Evolutionary conservation across 2,113 vertebrate species (phyloP).

Genomic region (Salvelinus alpinus): DNA sequence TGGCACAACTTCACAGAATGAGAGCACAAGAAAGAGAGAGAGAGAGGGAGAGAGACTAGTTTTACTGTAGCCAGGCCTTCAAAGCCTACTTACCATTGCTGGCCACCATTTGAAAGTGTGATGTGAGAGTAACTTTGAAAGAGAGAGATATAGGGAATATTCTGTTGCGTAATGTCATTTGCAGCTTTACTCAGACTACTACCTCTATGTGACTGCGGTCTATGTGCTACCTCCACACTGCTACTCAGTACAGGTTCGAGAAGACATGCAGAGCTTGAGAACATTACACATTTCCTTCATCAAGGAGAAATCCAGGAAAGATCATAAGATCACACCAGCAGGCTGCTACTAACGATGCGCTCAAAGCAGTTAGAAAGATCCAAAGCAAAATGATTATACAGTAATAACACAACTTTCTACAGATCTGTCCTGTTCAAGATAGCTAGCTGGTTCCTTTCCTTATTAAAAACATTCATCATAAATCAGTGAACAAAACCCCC

Average conservation of each 20-base stretch:
- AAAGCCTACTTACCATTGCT: slow-evolving; percentile 48
- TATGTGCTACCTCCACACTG: background rate
- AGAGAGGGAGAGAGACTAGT: slow-evolving; percentile 36
- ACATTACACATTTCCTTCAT: slow-evolving; percentile 47
- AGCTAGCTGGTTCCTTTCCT: slow-evolving; percentile 40
- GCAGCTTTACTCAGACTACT: background rate
- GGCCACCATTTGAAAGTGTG: slow-evolving; percentile 28
- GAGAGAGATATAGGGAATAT: slow-evolving; percentile 32
- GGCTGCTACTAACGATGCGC: slow-evolving; percentile 49
- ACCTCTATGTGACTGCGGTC: background rate
- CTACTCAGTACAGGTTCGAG: background rate
- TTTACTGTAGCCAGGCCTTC: slow-evolving; percentile 43
- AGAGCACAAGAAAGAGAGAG: slow-evolving; percentile 3
- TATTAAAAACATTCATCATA: slow-evolving; percentile 40
- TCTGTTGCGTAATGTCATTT: background rate
- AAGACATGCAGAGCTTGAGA: background rate
- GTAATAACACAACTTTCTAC: too few relatives aligned
- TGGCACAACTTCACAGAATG: slow-evolving; percentile 57
- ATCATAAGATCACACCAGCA: slow-evolving; percentile 47
- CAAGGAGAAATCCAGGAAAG: slow-evolving; percentile 64
- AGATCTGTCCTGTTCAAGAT: background rate
- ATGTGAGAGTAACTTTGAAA: slow-evolving; percentile 40
- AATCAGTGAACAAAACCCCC: slow-evolving; percentile 48
- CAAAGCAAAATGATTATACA: too few relatives aligned
- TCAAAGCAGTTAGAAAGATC: slow-evolving; percentile 35